Evolutionary conservation across 2,797 vertebrate species (phyloP).

Genomic region (Tympanoctomys barrerae): DNA sequence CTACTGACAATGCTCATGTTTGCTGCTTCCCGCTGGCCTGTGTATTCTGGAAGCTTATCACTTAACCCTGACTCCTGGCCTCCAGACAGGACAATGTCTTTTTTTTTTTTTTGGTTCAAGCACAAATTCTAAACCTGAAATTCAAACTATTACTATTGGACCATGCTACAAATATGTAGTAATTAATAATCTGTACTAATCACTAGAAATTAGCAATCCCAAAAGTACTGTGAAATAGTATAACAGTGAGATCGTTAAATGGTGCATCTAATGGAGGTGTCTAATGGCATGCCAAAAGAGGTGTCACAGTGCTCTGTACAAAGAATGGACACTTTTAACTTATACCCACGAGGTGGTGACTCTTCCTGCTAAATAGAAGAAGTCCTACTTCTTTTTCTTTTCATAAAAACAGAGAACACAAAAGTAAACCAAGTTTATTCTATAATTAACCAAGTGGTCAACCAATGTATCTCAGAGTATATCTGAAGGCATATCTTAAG

Average conservation of each 20-base stretch:
- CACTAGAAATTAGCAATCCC: neutral
- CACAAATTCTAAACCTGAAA: neutral
- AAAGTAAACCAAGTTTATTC: neutral
- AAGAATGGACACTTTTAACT: neutral
- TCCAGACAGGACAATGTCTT: neutral
- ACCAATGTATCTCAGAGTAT: neutral
- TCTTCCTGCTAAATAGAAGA: neutral
- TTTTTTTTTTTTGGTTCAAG: neutral
- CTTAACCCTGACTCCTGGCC: neutral
- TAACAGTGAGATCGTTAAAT: neutral
- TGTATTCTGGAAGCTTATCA: neutral
- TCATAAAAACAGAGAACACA: neutral
- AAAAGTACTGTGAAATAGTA: neutral
- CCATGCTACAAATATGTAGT: neutral
- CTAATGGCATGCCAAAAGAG: neutral
- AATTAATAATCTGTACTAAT: constrained; percentile 11
- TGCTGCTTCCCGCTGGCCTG: neutral
- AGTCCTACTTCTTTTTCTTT: neutral
- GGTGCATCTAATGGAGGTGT: neutral
- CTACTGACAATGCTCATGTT: neutral
- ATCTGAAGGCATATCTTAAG: neutral
- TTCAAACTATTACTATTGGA: neutral
- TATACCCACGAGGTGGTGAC: neutral
- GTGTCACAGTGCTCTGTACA: accelerated
- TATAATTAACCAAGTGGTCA: neutral